phyloP scores from a whole-genome alignment of 2,113 vertebrate genomes.

The Phyllostomus hastatus region DNA sequence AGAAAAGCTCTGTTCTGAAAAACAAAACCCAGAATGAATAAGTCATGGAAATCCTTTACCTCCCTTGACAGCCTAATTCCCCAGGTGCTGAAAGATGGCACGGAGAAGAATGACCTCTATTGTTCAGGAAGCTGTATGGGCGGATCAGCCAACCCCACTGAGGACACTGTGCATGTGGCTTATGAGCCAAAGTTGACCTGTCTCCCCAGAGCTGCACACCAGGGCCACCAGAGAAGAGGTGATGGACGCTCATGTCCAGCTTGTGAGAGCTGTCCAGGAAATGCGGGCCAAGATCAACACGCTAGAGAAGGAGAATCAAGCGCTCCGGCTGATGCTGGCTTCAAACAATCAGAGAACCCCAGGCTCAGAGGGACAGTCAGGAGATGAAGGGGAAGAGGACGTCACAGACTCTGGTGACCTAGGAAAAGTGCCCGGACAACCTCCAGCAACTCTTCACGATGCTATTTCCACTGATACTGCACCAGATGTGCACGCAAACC shows the following conservation, averaged over 20 bases:
- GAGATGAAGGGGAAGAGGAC: background rate
- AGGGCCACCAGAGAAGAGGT: accelerated
- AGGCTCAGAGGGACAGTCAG: background rate
- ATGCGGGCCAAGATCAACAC: constrained; percentile 89
- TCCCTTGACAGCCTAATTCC: constrained; percentile 44
- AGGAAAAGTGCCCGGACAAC: accelerated
- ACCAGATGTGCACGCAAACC: constrained; percentile 70
- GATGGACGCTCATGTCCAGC: constrained; percentile 86
- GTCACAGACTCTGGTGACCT: accelerated
- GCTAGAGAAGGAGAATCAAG: constrained; percentile 89
- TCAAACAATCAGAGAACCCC: background rate
- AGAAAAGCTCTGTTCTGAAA: constrained; percentile 81
- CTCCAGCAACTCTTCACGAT: constrained; percentile 63
- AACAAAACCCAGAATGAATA: constrained; percentile 89
- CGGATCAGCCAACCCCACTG: accelerated
- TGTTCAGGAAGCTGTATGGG: constrained; percentile 60
- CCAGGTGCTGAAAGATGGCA: constrained; percentile 83
- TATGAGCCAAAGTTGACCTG: background rate
- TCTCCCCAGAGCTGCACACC: background rate
- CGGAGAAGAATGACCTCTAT: constrained; percentile 77
- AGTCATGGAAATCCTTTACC: constrained; percentile 84
- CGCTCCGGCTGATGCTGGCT: constrained; percentile 80
- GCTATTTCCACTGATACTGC: constrained; percentile 71
- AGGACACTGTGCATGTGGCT: background rate
- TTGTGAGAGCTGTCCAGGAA: constrained; percentile 87